These are phyloP conservation scores for Drosophila siamana DNA, from an alignment of 2,888 invertebrate genomes.

Conservation along the genomic window DNA sequence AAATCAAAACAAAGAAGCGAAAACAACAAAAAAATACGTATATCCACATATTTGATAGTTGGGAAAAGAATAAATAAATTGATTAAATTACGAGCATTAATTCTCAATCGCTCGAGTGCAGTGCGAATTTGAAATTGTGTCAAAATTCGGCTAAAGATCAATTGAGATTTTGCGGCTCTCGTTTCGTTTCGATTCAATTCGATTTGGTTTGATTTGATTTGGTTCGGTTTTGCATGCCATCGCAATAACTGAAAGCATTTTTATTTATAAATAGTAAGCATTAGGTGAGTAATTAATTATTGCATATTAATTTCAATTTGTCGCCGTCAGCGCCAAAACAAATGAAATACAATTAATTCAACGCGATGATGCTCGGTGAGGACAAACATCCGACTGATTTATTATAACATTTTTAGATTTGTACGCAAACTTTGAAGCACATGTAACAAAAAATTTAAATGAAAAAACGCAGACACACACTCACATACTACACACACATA, in stretches of 20 bases:
- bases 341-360: conserved; percentile 52
- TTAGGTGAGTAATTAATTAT: conserved; percentile 68
- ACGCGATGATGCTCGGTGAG: conserved; percentile 17
- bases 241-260: conserved; percentile 34
- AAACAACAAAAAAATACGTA: conserved; percentile 27
- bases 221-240: conserved; percentile 13
- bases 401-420: conserved; percentile 40
- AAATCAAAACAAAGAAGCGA: conserved; percentile 41
- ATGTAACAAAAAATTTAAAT: conserved; percentile 49
- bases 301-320: conserved; percentile 30
- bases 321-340: conserved; percentile 17
- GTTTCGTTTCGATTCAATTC: not conserved
- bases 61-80: not conserved
- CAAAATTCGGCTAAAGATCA: conserved; percentile 20
- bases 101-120: conserved; percentile 30
- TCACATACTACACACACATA: too few relatives aligned
- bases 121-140: conserved; percentile 38
- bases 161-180: conserved; percentile 1
- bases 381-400: conserved; percentile 53
- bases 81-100: conserved; percentile 6
- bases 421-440: conserved; percentile 35
- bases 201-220: not conserved
- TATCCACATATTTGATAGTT: not conserved
- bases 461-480: conserved; percentile 26
- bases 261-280: conserved; percentile 53